phyloP scores from a whole-genome alignment of 2,888 invertebrate species.

The Epinotia brunnichana region DNA sequence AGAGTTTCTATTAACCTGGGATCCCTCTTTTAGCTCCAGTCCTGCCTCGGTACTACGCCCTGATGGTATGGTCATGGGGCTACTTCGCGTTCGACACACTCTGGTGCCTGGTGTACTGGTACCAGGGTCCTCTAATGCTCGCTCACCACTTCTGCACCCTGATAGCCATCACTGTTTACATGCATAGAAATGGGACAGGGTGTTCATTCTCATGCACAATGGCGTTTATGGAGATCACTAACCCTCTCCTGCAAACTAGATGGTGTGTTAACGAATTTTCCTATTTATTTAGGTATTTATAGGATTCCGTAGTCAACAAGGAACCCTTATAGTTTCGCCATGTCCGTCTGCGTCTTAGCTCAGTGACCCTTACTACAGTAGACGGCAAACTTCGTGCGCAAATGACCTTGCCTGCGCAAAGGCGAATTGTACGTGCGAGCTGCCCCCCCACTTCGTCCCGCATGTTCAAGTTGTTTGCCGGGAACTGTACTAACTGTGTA shows the following conservation, averaged over 20 bases:
- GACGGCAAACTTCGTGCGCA: too few relatives aligned
- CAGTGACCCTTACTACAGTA: too few relatives aligned
- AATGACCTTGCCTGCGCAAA: too few relatives aligned
- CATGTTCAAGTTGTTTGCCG: too few relatives aligned
- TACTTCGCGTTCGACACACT: conserved; percentile 85
- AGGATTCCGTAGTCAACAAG: too few relatives aligned
- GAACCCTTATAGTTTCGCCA: too few relatives aligned
- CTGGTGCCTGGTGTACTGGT: conserved; percentile 83
- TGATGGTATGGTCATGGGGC: conserved; percentile 84
- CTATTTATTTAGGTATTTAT: not conserved
- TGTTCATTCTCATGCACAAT: conserved; percentile 82
- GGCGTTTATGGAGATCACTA: conserved; percentile 84
- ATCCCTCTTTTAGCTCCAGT: conserved; percentile 60
- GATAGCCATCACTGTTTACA: conserved; percentile 77
- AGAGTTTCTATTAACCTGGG: not conserved
- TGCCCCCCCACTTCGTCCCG: too few relatives aligned
- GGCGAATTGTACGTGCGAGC: too few relatives aligned
- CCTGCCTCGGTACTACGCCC: conserved; percentile 64
- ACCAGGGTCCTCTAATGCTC: conserved; percentile 80
- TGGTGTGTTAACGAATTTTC: conserved; percentile 70
- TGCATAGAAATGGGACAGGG: conserved; percentile 78
- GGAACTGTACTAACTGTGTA: too few relatives aligned
- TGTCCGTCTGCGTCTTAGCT: too few relatives aligned
- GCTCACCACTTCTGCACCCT: conserved; percentile 82
- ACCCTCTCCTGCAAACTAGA: conserved; percentile 85